These are phyloP conservation scores for Oreonectes daqikongensis DNA, from an alignment of 2,797 vertebrate species.

Conservation along the genomic window DNA sequence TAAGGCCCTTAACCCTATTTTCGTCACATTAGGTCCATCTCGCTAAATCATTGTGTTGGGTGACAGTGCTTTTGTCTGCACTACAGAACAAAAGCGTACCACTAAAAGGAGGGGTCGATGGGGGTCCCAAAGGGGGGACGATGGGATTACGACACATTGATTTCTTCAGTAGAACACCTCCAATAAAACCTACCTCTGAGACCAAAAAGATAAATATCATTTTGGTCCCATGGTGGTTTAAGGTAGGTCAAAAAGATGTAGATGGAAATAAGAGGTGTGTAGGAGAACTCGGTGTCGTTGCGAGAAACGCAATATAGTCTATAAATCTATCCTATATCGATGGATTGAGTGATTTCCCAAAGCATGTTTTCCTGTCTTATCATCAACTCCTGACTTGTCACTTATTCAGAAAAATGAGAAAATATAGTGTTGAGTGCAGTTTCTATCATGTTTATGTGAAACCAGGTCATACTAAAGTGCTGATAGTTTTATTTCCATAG, in stretches of 20 bases:
- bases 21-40: conserved; percentile 38
- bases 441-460: not conserved
- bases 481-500: too few species aligned
- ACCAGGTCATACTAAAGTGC: too few species aligned
- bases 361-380: not conserved
- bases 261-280: conserved; percentile 14
- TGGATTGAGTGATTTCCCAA: not conserved
- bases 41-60: conserved; percentile 26
- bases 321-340: too few species aligned
- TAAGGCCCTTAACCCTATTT: conserved; percentile 56
- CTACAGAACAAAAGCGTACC: conserved; percentile 30
- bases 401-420: not conserved
- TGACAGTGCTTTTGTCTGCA: conserved; percentile 56
- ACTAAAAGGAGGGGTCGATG: conserved; percentile 10
- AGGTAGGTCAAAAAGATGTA: conserved; percentile 45
- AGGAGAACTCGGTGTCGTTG: too few species aligned
- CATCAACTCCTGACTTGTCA: not conserved
- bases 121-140: conserved; percentile 17
- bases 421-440: not conserved
- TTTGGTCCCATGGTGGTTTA: conserved; percentile 38
- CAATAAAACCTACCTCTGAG: conserved; percentile 49
- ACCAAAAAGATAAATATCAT: conserved; percentile 43
- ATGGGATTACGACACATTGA: conserved; percentile 51
- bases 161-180: conserved; percentile 49
- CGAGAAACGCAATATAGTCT: too few species aligned